phyloP scores from a whole-genome alignment of 2,888 invertebrate genomes.

The Drosophila nr. perissopoda region DNA sequence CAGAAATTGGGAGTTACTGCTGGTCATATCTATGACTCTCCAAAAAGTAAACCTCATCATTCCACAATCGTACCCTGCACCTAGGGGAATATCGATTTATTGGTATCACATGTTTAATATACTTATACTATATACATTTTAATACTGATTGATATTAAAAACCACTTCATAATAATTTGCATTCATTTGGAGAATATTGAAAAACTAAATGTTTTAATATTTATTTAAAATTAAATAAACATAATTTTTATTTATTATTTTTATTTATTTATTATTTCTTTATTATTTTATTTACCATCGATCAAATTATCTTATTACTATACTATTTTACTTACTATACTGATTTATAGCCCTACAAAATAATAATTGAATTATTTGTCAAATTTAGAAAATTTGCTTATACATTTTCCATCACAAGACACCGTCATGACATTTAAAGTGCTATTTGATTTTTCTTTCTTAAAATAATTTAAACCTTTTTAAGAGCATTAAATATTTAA shows the following conservation, averaged over 20 bases:
- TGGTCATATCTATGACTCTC: slow-evolving; percentile 27
- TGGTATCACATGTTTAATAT: not conserved
- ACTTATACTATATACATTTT: not conserved
- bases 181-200: not conserved
- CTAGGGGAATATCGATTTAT: not conserved
- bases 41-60: slow-evolving; percentile 8
- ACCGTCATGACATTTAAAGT: not conserved
- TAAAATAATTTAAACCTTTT: not conserved
- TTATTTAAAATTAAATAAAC: not conserved
- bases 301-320: not conserved
- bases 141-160: not conserved
- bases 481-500: slow-evolving; percentile 32
- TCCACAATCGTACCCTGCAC: not conserved
- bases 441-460: not conserved
- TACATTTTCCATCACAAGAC: not conserved
- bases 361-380: not conserved
- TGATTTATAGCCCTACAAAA: not conserved
- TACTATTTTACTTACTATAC: not conserved
- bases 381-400: not conserved
- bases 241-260: not conserved
- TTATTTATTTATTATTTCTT: no score
- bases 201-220: not conserved
- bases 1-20: slow-evolving; percentile 15
- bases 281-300: not conserved
- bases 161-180: not conserved